Evolutionary conservation across 2,113 vertebrate genomes (phyloP).

Genomic region (Pardalotus punctatus): DNA sequence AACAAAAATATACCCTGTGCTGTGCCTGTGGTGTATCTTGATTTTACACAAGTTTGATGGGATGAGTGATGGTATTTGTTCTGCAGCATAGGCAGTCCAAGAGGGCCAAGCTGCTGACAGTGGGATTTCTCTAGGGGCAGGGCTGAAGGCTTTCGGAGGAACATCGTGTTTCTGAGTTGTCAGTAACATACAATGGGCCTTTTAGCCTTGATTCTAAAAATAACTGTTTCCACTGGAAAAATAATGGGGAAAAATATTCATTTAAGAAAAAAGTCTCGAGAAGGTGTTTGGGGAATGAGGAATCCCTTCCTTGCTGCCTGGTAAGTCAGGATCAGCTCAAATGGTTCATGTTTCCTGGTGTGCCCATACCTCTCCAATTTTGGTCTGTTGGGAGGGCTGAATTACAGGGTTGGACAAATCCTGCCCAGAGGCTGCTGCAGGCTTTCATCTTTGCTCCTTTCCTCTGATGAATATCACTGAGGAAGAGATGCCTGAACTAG

Average conservation of each 20-base stretch:
- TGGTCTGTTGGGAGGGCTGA: conserved; percentile 3
- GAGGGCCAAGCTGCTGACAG: neutral
- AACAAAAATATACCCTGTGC: neutral
- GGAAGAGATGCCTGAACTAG: neutral
- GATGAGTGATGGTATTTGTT: neutral
- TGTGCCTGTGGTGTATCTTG: neutral
- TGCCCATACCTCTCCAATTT: neutral
- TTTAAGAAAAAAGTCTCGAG: neutral
- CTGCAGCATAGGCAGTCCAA: neutral
- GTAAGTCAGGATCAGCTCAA: neutral
- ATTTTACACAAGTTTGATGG: neutral
- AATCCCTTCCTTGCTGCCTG: neutral
- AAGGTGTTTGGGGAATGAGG: neutral
- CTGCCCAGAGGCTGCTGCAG: conserved; percentile 39
- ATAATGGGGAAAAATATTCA: neutral
- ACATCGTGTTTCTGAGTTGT: neutral
- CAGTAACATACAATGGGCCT: neutral
- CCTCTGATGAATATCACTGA: neutral
- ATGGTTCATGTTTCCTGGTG: neutral
- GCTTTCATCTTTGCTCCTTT: conserved; percentile 13
- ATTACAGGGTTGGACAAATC: conserved; percentile 46
- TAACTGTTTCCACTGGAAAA: neutral
- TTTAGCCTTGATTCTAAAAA: neutral
- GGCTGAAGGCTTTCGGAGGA: neutral
- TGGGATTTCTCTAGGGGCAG: neutral